Base-by-base conservation (phyloP, 2,797 vertebrate species). In the Megalops cyprinoides region DNA sequence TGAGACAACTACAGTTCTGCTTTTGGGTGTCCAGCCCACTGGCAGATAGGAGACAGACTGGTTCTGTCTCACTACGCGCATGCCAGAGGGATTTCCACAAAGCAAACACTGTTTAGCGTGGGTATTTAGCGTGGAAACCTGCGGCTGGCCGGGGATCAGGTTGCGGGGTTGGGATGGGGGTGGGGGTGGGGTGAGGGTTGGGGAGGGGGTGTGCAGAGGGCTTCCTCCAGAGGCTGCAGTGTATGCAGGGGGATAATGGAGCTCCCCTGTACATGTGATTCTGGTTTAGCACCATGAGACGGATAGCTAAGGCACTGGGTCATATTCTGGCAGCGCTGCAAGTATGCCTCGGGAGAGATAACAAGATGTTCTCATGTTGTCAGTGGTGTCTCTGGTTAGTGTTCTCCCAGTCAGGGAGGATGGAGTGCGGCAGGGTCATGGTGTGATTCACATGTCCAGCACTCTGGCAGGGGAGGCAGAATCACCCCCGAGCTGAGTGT, bases 41-140 rank as follows among this genome's bases (percentile, higher is more conserved):
- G 51, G 53, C 78, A 56, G 67, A 58, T 49, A 25, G 48, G 85
- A 87, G 86, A 86, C 84, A 83, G 88, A 82, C 89, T 76, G 80
- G 34, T 87, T 89, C 86, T 82, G 78, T 91, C 90, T 90, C 88
- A 86, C 90, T 88, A 87, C 85, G 86, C 86, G 83, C 82, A 92
- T 79, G 87, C 89, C 90, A 82, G 87, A 90, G 91, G 91, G 92
- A 91, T 93, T 94, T 92, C 93, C 90, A 91, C 91, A 94, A 94
- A 94, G 91, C 90, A 94, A 94, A 94, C 93, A 94, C 87, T 90
- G 91, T 92, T 93, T 93, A 92, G 91, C 91, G 91, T 89, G 85
- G 85, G 90, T 90, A 88, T 91, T 91, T 91, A 88, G 88, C 91
- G 91, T 84, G 91, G 90, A 91, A 89, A 90, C 89, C 88, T 90